These are phyloP conservation scores for Procapra przewalskii DNA, from an alignment of 2,113 vertebrate species.

Conservation along the genomic window DNA sequence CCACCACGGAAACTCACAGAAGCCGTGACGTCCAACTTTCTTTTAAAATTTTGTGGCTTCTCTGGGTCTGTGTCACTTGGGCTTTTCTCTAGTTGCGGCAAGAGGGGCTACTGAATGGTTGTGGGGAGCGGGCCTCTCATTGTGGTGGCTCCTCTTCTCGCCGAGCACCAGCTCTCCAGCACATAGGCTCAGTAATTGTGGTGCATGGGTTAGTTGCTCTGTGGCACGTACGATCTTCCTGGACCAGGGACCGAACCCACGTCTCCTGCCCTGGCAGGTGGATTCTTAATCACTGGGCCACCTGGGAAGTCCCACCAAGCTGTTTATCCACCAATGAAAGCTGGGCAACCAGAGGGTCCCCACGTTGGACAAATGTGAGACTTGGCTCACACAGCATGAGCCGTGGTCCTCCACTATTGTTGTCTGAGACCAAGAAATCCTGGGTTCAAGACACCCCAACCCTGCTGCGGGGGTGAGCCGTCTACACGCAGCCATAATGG, in stretches of 20 bases:
- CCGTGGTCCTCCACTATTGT: accelerated
- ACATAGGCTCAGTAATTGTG: accelerated
- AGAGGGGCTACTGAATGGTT: too few species aligned
- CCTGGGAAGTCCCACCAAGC: not conserved
- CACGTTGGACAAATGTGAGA: not conserved
- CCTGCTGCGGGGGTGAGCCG: accelerated
- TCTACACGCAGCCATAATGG: accelerated
- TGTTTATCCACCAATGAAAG: accelerated
- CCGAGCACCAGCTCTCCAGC: accelerated
- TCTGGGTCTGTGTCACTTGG: accelerated
- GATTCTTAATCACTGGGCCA: too few species aligned
- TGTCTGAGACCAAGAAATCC: not conserved
- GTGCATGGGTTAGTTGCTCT: too few species aligned
- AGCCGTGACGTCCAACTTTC: accelerated
- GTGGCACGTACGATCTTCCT: accelerated
- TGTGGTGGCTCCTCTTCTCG: accelerated
- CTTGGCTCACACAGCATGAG: accelerated
- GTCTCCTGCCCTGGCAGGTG: too few species aligned
- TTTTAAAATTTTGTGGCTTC: not conserved
- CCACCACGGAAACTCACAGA: not conserved
- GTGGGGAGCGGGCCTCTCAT: too few species aligned
- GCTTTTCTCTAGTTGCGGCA: accelerated
- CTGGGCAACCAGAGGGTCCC: not conserved
- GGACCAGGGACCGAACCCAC: accelerated
- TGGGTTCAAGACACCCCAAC: not conserved